Evolutionary conservation across 2,888 invertebrate genomes (phyloP).

Genomic region (Oscheius sp.): DNA sequence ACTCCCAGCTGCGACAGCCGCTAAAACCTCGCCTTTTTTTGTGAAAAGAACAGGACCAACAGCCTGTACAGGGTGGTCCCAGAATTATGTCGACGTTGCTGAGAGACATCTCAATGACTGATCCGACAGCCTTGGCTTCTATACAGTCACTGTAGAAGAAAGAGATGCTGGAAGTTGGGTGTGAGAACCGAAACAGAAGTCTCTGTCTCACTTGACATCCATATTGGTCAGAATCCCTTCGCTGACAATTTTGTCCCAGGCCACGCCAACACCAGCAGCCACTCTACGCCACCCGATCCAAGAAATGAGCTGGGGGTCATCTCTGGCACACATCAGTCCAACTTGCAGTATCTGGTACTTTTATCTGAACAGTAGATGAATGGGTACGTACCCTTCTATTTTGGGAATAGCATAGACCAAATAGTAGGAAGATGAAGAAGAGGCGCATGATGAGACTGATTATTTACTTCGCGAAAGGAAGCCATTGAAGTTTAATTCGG

Average conservation of each 20-base stretch:
- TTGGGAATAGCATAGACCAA: no score
- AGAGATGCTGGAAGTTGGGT: slow-evolving; percentile 4
- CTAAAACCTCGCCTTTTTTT: slow-evolving; percentile 11
- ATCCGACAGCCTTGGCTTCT: slow-evolving; percentile 14
- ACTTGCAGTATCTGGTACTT: slow-evolving; percentile 11
- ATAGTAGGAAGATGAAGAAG: no score
- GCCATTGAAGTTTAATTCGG: no score
- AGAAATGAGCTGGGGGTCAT: slow-evolving; percentile 15
- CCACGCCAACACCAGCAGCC: slow-evolving; percentile 37
- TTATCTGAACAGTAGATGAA: neutral
- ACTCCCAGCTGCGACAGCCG: slow-evolving; percentile 24
- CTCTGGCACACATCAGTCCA: slow-evolving; percentile 14
- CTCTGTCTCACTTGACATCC: slow-evolving; percentile 14
- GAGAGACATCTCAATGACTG: slow-evolving; percentile 27
- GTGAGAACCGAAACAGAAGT: neutral
- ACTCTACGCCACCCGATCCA: slow-evolving; percentile 20
- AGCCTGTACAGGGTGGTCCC: slow-evolving; percentile 37
- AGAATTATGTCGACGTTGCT: slow-evolving; percentile 25
- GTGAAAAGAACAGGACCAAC: slow-evolving; percentile 9
- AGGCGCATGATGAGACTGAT: no score
- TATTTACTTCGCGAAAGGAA: no score
- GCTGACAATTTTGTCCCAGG: slow-evolving; percentile 37
- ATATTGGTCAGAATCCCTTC: slow-evolving; percentile 32
- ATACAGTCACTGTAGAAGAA: slow-evolving; percentile 23
- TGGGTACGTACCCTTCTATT: no score